phyloP scores from a whole-genome alignment of 2,888 invertebrate species.

The Eutolmus rufibarbis region DNA sequence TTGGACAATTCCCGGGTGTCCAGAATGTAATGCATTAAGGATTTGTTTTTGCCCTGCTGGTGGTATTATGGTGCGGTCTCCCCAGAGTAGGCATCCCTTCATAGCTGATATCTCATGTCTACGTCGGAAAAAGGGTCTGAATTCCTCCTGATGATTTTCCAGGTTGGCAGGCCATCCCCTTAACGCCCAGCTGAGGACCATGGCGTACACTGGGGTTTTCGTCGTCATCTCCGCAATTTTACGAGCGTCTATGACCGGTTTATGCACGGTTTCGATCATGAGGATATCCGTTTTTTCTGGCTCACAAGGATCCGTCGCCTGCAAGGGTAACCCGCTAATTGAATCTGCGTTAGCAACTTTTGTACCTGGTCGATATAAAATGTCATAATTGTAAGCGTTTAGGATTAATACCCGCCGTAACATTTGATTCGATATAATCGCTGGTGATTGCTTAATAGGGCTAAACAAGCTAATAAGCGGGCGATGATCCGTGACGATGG shows the following conservation, averaged over 20 bases:
- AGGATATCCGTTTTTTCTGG: neutral
- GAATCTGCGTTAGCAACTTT: neutral
- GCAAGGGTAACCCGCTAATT: no score
- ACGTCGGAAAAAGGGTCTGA: neutral
- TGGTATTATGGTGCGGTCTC: no score
- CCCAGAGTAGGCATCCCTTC: no score
- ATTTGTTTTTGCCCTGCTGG: no score
- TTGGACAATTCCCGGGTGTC: neutral
- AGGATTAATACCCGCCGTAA: neutral
- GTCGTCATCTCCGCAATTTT: neutral
- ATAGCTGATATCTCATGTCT: neutral
- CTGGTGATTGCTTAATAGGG: neutral
- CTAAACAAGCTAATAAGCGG: slow-evolving; percentile 1
- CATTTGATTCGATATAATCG: neutral
- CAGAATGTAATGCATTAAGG: neutral
- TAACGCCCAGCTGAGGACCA: neutral
- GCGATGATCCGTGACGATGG: slow-evolving; percentile 37
- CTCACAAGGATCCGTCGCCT: no score
- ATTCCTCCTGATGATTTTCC: neutral
- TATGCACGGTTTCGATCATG: neutral
- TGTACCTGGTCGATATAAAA: neutral
- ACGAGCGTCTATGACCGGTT: neutral
- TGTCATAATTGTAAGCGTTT: neutral
- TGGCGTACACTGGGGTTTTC: neutral
- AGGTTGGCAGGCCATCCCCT: neutral